Evolutionary conservation across 2,797 vertebrate genomes (phyloP).

Genomic region (Mormyrus proboscirostris): DNA sequence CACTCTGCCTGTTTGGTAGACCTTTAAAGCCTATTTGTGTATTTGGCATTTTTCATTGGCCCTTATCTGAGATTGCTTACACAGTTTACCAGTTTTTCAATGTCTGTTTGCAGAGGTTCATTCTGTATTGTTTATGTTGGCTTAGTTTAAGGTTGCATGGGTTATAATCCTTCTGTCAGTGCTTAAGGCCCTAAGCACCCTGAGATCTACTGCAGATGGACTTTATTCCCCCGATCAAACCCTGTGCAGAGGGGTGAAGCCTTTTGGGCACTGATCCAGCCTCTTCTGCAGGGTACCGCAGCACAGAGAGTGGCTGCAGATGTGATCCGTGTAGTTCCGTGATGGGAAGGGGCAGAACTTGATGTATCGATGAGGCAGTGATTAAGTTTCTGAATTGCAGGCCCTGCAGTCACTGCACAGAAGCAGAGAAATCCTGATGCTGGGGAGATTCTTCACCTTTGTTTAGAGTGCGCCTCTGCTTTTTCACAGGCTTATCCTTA

Average conservation of each 20-base stretch:
- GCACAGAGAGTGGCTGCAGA: not conserved
- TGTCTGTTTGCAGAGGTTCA: not conserved
- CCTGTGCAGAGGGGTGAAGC: not conserved
- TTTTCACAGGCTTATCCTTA: not conserved
- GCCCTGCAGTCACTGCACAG: not conserved
- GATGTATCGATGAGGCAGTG: not conserved
- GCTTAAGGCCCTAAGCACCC: slow-evolving; percentile 22
- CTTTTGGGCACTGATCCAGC: not conserved
- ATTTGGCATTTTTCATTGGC: not conserved
- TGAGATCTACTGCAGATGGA: not conserved
- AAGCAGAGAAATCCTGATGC: not conserved
- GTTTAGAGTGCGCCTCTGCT: not conserved
- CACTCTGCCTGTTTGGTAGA: not conserved
- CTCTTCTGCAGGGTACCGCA: not conserved
- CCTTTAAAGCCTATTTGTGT: not conserved
- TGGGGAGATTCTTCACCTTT: not conserved
- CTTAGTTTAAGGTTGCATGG: not conserved
- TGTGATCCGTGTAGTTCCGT: not conserved
- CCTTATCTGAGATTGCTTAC: not conserved
- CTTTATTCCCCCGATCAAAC: not conserved
- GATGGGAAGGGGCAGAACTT: not conserved
- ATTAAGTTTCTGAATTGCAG: not conserved
- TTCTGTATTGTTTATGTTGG: not conserved
- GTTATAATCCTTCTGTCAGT: slow-evolving; percentile 20
- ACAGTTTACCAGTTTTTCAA: not conserved